phyloP scores from a whole-genome alignment of 2,888 invertebrate species.

The Tubulanus polymorphus region DNA sequence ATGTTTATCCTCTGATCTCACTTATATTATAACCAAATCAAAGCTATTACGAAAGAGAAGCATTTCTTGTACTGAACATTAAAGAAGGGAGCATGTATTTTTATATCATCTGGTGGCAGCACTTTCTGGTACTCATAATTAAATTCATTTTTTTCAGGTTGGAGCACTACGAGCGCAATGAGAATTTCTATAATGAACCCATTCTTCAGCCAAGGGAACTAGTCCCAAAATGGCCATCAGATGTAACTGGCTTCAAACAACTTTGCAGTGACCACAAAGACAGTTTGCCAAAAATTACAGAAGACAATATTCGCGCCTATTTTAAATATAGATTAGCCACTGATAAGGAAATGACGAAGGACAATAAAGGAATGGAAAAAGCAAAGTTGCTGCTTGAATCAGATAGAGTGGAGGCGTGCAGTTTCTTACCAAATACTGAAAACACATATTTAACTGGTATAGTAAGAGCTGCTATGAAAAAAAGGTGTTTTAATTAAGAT shows the following conservation, averaged over 20 bases:
- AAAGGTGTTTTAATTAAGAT: too few species aligned
- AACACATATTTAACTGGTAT: neutral
- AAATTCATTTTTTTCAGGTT: constrained; percentile 3
- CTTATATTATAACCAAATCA: neutral
- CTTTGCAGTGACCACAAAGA: neutral
- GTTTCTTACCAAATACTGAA: neutral
- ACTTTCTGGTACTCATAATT: too few species aligned
- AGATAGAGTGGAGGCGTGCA: neutral
- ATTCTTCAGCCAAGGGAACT: neutral
- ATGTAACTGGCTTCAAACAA: constrained; percentile 5
- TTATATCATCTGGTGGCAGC: too few species aligned
- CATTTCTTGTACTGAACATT: too few species aligned
- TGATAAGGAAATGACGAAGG: neutral
- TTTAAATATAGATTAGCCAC: neutral
- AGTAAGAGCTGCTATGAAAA: constrained; percentile 3
- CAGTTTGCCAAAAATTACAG: neutral
- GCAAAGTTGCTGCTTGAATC: neutral
- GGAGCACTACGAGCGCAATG: constrained; percentile 5
- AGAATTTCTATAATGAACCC: neutral
- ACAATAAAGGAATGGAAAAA: neutral
- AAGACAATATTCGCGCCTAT: neutral
- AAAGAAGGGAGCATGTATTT: too few species aligned
- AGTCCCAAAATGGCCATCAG: constrained; percentile 5
- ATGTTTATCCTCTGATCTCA: too few species aligned
- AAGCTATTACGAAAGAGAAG: neutral